A percentile compares a stretch with the other conserved stretches of the same genome.
Conservation (phyloP, 2,113 vertebrate species). For the Anolis carolinensis region DNA sequence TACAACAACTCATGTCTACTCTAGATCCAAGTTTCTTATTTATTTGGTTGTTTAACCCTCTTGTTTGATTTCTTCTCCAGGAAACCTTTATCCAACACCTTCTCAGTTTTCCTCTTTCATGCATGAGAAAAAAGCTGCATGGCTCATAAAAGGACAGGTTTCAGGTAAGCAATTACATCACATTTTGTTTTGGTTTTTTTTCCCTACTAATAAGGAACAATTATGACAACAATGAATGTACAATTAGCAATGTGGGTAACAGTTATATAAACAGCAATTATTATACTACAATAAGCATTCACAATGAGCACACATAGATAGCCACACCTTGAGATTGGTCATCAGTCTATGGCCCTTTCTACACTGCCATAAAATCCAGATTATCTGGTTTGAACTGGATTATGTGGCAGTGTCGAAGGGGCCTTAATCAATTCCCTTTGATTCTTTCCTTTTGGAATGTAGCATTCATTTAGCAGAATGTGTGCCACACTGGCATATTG, state of each 20-base stretch:
- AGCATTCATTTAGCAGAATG: not conserved
- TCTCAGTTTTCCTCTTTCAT: not conserved
- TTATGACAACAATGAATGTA: not conserved
- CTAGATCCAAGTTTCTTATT: not conserved
- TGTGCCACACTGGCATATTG: not conserved
- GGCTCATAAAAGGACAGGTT: not conserved
- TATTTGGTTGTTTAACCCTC: not conserved
- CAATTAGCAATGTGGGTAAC: not conserved
- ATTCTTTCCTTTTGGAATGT: not conserved
- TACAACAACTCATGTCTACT: not conserved
- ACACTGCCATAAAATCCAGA: too few relatives aligned
- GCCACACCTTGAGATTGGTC: not conserved
- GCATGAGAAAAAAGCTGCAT: not conserved
- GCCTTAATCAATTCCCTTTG: too few relatives aligned
- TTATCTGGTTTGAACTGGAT: too few relatives aligned
- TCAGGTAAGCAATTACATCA: too few relatives aligned
- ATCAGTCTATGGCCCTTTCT: not conserved
- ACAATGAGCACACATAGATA: not conserved
- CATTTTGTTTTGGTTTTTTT: not conserved
- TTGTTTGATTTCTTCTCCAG: not conserved
- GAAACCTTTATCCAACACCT: not conserved
- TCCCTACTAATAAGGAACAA: not conserved
- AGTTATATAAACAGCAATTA: slow-evolving; percentile 1
- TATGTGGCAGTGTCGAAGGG: too few relatives aligned
- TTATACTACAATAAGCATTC: not conserved